Percentiles rank a stretch among this genome's conserved stretches.
Conservation (phyloP, 2,797 vertebrate species). For the Melanotaenia trifasciata region DNA sequence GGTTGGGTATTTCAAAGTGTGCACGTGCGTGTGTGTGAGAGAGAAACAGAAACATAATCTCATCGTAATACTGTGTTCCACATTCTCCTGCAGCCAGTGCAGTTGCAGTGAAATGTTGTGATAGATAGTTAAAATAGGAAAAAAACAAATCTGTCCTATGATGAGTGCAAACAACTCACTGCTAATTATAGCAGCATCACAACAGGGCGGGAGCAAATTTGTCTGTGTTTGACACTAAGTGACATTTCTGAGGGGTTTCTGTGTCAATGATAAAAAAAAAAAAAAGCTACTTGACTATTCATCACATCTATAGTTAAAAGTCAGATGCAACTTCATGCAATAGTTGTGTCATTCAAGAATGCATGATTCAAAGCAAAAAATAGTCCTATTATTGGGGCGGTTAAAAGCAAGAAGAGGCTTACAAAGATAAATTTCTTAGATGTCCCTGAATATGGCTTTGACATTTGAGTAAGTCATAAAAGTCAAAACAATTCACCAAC, state of each 20-base stretch:
- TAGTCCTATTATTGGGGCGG: no score
- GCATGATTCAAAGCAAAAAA: background rate
- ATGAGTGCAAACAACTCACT: conserved; percentile 2
- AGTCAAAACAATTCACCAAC: conserved; percentile 27
- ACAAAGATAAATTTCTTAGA: background rate
- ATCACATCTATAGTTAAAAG: background rate
- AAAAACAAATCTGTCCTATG: background rate
- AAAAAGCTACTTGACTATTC: background rate
- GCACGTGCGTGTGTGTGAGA: conserved; percentile 29
- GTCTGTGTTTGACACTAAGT: conserved; percentile 12
- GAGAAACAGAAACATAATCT: conserved; percentile 22
- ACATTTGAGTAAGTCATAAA: background rate
- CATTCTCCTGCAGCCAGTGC: conserved; percentile 20
- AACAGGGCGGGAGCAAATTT: conserved; percentile 6
- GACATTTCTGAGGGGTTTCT: conserved; percentile 3
- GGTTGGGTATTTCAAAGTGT: conserved; percentile 13
- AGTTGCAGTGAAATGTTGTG: conserved; percentile 24
- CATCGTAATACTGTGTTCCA: conserved; percentile 27
- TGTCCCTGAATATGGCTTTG: background rate
- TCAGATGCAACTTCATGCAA: conserved; percentile 6
- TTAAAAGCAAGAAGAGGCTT: conserved; percentile 21
- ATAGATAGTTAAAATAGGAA: no score
- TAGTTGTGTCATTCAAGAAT: background rate
- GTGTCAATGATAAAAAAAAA: background rate
- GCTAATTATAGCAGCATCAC: conserved; percentile 33